Conservation (phyloP, 2,797 vertebrate genomes). For the Champsocephalus gunnari region DNA sequence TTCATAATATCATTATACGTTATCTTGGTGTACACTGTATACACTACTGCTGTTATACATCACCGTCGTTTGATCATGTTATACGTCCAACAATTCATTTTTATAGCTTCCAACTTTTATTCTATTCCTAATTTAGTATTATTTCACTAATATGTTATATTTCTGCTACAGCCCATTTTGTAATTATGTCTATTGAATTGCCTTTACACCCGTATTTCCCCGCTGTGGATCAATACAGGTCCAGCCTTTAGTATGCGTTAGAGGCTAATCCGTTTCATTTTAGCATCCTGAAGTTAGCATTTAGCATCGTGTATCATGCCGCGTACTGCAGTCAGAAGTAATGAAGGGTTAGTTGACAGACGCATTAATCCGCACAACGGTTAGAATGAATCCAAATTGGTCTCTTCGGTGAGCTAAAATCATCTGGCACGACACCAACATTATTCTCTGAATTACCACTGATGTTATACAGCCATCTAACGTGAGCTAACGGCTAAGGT, state of each 20-base stretch:
- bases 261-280: constrained; percentile 18
- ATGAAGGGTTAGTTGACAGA: not conserved
- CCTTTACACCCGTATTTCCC: too few species aligned
- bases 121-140: too few species aligned
- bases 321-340: not conserved
- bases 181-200: too few species aligned
- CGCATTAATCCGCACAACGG: not conserved
- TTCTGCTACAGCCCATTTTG: too few species aligned
- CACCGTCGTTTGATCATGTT: too few species aligned
- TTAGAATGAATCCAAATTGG: constrained; percentile 5
- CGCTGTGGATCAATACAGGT: too few species aligned
- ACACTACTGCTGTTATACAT: too few species aligned
- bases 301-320: constrained; percentile 15
- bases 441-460: not conserved
- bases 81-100: too few species aligned
- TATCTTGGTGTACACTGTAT: too few species aligned
- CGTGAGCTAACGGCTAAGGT: not conserved
- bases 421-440: constrained; percentile 2
- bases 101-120: too few species aligned
- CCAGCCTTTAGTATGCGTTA: not conserved
- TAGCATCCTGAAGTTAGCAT: constrained; percentile 29
- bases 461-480: constrained; percentile 15
- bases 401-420: constrained; percentile 1
- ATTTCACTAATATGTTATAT: too few species aligned
- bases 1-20: too few species aligned